Evolutionary conservation across 2,888 invertebrate species (phyloP).

Genomic region (Habrosyne pyritoides): DNA sequence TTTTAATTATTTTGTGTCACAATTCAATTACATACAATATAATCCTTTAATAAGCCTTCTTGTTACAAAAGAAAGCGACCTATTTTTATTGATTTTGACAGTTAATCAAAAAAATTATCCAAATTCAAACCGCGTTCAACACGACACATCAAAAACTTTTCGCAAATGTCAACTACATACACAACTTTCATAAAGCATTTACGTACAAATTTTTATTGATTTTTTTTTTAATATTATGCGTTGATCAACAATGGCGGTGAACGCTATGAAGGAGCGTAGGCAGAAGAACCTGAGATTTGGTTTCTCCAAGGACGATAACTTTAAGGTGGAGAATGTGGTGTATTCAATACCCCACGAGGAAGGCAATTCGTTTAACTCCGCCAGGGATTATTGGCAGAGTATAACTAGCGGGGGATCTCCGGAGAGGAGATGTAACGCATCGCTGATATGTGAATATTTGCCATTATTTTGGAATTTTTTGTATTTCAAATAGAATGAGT

Average conservation of each 20-base stretch:
- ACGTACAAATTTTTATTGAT: conserved; percentile 45
- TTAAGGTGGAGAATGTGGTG: conserved; percentile 42
- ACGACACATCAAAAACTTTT: conserved; percentile 31
- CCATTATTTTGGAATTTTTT: not conserved
- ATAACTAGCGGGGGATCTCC: conserved; percentile 40
- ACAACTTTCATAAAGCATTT: conserved; percentile 43
- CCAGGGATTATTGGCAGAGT: conserved; percentile 70
- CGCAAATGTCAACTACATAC: conserved; percentile 31
- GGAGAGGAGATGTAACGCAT: conserved; percentile 38
- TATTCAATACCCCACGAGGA: conserved; percentile 45
- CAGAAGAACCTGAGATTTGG: conserved; percentile 69
- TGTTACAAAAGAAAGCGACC: too few relatives aligned
- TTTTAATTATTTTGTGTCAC: too few relatives aligned
- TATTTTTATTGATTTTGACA: not conserved
- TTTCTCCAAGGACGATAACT: conserved; percentile 66
- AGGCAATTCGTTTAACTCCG: conserved; percentile 55
- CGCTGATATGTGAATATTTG: conserved; percentile 32
- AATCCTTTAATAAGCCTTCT: too few relatives aligned
- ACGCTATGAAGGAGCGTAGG: conserved; percentile 49
- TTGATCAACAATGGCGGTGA: conserved; percentile 40
- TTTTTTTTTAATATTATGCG: conserved; percentile 32
- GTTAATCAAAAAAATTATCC: not conserved
- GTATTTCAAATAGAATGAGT: not conserved
- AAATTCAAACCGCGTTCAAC: conserved; percentile 22
- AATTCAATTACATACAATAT: too few relatives aligned